phyloP scores from a whole-genome alignment of 2,797 vertebrate genomes.

The Labroides dimidiatus region DNA sequence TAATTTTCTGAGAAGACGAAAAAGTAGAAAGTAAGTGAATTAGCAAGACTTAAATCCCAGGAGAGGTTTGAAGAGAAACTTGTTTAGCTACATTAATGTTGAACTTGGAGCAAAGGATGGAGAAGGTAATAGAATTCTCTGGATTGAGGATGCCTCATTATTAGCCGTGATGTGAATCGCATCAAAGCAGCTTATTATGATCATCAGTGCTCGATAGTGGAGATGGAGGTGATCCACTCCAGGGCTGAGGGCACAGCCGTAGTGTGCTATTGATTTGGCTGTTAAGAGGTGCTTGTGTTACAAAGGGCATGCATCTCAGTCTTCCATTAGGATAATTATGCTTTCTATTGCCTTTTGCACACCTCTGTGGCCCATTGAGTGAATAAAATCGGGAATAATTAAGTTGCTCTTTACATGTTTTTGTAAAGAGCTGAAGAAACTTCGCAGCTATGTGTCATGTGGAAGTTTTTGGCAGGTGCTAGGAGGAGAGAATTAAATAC shows the following conservation, averaged over 20 bases:
- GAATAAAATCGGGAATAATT: slow-evolving; percentile 82
- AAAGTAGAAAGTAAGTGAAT: slow-evolving; percentile 27
- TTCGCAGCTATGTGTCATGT: slow-evolving; percentile 29
- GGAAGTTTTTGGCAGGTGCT: slow-evolving; percentile 40
- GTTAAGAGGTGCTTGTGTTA: slow-evolving; percentile 85
- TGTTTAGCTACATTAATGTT: slow-evolving; percentile 64
- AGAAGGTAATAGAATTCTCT: slow-evolving; percentile 66
- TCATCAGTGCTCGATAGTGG: slow-evolving; percentile 77
- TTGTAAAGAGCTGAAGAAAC: slow-evolving; percentile 56
- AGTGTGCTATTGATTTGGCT: slow-evolving; percentile 83
- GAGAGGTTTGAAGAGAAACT: slow-evolving; percentile 53
- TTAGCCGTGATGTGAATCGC: slow-evolving; percentile 76
- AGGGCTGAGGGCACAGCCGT: slow-evolving; percentile 68
- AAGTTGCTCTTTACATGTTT: slow-evolving; percentile 68
- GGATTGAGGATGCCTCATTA: slow-evolving; percentile 76
- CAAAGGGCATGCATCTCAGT: slow-evolving; percentile 80
- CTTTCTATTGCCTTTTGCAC: slow-evolving; percentile 76
- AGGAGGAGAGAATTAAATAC: slow-evolving; percentile 19
- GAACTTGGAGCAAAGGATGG: slow-evolving; percentile 56
- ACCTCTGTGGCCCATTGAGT: slow-evolving; percentile 71
- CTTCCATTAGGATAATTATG: slow-evolving; percentile 85
- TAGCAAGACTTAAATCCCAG: slow-evolving; percentile 50
- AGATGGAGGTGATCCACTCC: slow-evolving; percentile 79
- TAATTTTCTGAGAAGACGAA: slow-evolving; percentile 48
- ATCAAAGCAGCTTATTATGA: slow-evolving; percentile 83